phyloP scores from a whole-genome alignment of 2,888 invertebrate species.

The Eudemis profundana region DNA sequence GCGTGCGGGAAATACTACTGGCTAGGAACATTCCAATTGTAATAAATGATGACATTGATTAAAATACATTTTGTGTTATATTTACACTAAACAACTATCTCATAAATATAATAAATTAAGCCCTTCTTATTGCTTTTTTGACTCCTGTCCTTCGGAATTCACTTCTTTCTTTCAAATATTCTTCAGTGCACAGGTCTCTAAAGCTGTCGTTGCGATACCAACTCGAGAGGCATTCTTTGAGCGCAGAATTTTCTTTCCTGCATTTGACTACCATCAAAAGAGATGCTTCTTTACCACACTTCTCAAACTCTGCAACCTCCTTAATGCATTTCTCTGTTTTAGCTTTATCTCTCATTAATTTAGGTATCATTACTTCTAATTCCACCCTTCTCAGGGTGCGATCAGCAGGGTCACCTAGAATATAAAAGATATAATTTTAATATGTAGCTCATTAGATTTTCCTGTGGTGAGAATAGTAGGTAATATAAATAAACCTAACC shows the following conservation, averaged over 20 bases:
- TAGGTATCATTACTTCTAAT: constrained; percentile 93
- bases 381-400: constrained; percentile 94
- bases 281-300: constrained; percentile 89
- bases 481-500: constrained; percentile 76
- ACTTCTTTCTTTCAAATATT: constrained; percentile 92
- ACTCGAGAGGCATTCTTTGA: constrained; percentile 89
- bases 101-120: constrained; percentile 56
- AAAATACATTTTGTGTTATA: constrained; percentile 57
- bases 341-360: constrained; percentile 94
- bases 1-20: constrained; percentile 87
- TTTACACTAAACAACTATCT: constrained; percentile 57
- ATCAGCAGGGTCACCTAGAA: constrained; percentile 94
- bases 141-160: constrained; percentile 94
- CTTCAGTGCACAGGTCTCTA: constrained; percentile 88
- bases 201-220: constrained; percentile 94
- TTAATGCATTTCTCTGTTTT: constrained; percentile 90
- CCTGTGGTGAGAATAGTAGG: no score
- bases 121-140: constrained; percentile 83
- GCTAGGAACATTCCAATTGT: constrained; percentile 81
- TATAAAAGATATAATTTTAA: constrained; percentile 32
- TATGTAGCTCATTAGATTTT: no score
- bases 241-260: constrained; percentile 87
- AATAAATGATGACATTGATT: constrained; percentile 75
- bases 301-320: constrained; percentile 89
- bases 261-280: constrained; percentile 91